Conservation (phyloP, 1,140 invertebrate species). For the Sinella curviseta region DNA sequence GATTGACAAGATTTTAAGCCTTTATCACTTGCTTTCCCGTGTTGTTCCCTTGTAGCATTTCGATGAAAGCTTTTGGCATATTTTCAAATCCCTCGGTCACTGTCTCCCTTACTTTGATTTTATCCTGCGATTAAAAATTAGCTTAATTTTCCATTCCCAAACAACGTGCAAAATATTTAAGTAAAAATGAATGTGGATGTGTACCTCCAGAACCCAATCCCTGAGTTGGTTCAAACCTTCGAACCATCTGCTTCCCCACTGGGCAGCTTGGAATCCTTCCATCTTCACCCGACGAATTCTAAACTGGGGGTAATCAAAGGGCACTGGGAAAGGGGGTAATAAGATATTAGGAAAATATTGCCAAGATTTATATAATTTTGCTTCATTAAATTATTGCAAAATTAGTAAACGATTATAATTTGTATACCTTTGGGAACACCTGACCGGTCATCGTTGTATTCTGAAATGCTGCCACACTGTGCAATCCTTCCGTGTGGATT, state of each 20-base stretch:
- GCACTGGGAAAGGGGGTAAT: constrained; percentile 49
- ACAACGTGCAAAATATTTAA: neutral
- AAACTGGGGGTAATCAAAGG: constrained; percentile 58
- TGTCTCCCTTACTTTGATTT: constrained; percentile 56
- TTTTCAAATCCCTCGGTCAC: constrained; percentile 58
- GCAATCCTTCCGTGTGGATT: constrained; percentile 54
- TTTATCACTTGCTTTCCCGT: constrained; percentile 57
- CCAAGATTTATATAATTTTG: constrained; percentile 8
- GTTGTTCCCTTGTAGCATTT: constrained; percentile 56
- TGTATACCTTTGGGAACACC: constrained; percentile 50
- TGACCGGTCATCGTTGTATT: constrained; percentile 52
- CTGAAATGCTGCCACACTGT: constrained; percentile 57
- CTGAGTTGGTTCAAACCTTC: constrained; percentile 63
- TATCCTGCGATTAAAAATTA: constrained; percentile 52
- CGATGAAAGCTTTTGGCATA: constrained; percentile 57
- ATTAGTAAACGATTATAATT: too few species aligned
- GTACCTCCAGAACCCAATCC: constrained; percentile 62
- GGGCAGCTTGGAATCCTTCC: constrained; percentile 62
- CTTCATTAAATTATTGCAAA: neutral
- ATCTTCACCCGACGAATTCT: constrained; percentile 59
- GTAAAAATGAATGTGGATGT: too few species aligned
- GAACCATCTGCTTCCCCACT: constrained; percentile 57
- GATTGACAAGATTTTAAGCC: constrained; percentile 42
- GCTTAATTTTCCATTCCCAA: neutral
- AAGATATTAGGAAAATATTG: constrained; percentile 29